phyloP scores from a whole-genome alignment of 1,140 invertebrate species.

The Trichomalopsis sarcophagae region DNA sequence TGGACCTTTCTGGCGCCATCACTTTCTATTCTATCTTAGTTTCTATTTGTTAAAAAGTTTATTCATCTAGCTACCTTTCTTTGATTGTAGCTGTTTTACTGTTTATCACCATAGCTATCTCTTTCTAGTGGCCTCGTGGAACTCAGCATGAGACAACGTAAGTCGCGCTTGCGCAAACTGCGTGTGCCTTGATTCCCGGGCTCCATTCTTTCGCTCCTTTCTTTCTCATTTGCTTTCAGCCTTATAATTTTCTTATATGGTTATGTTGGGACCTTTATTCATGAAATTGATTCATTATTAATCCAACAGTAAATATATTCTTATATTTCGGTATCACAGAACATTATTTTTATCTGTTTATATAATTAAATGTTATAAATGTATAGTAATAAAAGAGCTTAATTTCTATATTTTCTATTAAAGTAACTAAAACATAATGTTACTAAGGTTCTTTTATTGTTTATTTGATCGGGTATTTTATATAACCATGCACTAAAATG shows the following conservation, averaged over 20 bases:
- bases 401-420: too few species aligned
- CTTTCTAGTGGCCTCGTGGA: slow-evolving; percentile 33
- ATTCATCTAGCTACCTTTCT: slow-evolving; percentile 15
- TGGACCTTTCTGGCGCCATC: neutral
- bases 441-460: too few species aligned
- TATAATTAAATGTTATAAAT: too few species aligned
- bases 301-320: too few species aligned
- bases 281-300: neutral
- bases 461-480: too few species aligned
- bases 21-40: slow-evolving; percentile 10
- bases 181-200: slow-evolving; percentile 53
- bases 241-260: neutral
- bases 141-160: slow-evolving; percentile 25
- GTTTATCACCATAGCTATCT: slow-evolving; percentile 13
- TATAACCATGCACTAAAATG: too few species aligned
- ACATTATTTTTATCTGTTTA: too few species aligned
- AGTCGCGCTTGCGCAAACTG: slow-evolving; percentile 52
- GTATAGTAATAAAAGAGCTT: too few species aligned
- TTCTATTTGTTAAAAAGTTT: slow-evolving; percentile 11
- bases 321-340: too few species aligned
- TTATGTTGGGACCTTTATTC: neutral
- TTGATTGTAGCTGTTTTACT: slow-evolving; percentile 24
- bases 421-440: too few species aligned
- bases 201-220: slow-evolving; percentile 33
- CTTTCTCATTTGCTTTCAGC: slow-evolving; percentile 34